phyloP scores from a whole-genome alignment of 2,113 vertebrate genomes.

The Ictalurus punctatus region DNA sequence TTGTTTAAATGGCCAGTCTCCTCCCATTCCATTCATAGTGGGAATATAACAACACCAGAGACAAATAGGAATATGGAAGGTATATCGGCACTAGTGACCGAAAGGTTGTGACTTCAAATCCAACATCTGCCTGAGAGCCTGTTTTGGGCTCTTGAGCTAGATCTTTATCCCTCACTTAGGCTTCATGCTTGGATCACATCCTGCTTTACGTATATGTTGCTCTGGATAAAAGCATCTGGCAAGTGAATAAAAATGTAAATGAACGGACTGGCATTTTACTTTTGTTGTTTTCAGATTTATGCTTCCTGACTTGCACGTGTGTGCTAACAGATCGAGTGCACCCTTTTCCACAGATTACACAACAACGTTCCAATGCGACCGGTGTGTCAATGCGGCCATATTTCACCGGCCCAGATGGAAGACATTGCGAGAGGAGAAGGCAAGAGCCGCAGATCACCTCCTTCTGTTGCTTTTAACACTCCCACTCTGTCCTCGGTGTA shows the following conservation, averaged over 20 bases:
- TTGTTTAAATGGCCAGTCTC: conserved; percentile 32
- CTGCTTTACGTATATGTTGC: background rate
- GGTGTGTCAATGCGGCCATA: conserved; percentile 10
- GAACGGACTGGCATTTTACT: conserved; percentile 1
- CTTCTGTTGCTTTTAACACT: conserved; percentile 41
- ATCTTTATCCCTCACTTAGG: background rate
- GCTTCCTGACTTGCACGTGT: conserved; percentile 3
- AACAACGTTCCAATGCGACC: conserved; percentile 3
- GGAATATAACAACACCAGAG: background rate
- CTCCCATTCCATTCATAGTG: conserved; percentile 10
- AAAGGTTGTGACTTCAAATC: conserved; percentile 2
- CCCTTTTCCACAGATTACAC: conserved; percentile 35
- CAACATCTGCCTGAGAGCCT: background rate
- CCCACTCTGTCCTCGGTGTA: conserved; percentile 51
- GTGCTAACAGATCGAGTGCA: background rate
- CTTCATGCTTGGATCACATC: background rate
- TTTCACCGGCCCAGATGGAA: conserved; percentile 39
- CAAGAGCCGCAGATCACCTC: conserved; percentile 24
- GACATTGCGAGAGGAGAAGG: conserved; percentile 26
- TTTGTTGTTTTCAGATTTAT: conserved; percentile 8
- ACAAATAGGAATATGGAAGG: background rate
- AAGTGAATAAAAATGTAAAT: conserved; percentile 17
- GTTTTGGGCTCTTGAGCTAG: background rate
- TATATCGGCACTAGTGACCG: background rate
- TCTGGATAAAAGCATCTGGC: background rate